phyloP scores from a whole-genome alignment of 2,888 invertebrate genomes.

The Tubulanus polymorphus region DNA sequence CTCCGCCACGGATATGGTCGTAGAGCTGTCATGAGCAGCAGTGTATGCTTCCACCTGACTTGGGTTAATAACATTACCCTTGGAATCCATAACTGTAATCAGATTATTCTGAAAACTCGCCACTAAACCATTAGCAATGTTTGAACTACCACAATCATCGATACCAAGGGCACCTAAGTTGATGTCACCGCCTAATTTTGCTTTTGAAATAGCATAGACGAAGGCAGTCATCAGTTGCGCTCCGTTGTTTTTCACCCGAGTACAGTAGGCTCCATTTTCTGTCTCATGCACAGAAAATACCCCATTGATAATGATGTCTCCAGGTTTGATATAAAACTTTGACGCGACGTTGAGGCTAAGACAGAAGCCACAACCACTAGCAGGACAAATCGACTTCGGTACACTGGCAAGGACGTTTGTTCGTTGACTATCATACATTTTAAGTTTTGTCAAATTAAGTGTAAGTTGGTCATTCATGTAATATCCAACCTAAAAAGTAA shows the following conservation, averaged over 20 bases:
- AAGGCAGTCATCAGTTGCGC: slow-evolving; percentile 34
- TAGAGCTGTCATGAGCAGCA: slow-evolving; percentile 24
- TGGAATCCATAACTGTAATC: slow-evolving; percentile 18
- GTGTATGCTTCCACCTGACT: slow-evolving; percentile 29
- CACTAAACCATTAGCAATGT: slow-evolving; percentile 2
- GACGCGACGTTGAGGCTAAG: neutral
- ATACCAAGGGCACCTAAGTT: slow-evolving; percentile 32
- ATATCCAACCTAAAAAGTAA: slow-evolving; percentile 30
- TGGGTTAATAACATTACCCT: slow-evolving; percentile 29
- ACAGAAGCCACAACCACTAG: slow-evolving; percentile 12
- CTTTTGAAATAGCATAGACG: slow-evolving; percentile 29
- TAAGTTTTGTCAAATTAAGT: slow-evolving; percentile 25
- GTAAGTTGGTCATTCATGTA: slow-evolving; percentile 26
- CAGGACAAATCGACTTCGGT: slow-evolving; percentile 34
- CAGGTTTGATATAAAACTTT: slow-evolving; percentile 17
- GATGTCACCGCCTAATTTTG: slow-evolving; percentile 31
- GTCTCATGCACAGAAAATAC: slow-evolving; percentile 28
- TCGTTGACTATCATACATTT: slow-evolving; percentile 32
- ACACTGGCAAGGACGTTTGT: slow-evolving; percentile 15
- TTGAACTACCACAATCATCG: slow-evolving; percentile 30
- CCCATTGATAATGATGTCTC: slow-evolving; percentile 33
- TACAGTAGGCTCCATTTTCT: slow-evolving; percentile 31
- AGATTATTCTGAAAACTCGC: slow-evolving; percentile 7
- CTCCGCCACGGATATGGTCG: slow-evolving; percentile 40
- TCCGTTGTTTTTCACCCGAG: slow-evolving; percentile 18